Base-by-base conservation (phyloP, 1,140 invertebrate species). In the Planococcus citri region DNA sequence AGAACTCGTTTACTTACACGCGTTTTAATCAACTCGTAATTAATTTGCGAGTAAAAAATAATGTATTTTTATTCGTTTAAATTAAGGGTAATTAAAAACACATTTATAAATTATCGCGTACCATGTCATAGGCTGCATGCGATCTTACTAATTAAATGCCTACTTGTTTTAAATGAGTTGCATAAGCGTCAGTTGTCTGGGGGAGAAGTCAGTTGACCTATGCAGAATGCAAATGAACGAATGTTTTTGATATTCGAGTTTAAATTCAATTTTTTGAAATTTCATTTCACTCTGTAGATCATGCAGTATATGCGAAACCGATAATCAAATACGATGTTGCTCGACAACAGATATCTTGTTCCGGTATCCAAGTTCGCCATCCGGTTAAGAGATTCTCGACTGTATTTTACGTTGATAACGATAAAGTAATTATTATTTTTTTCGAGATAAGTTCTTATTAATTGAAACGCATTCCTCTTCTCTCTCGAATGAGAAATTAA, bases 391-490 rank as follows among this genome's bases (percentile, higher is more conserved):
- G 17, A 17, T 51, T 51, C n/a, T 51, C 41, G 2, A 51, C 41
- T 17, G n/a, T 51, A n/a, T 51, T 51, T 51, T 51, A 51, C 17
- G 10, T 17, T 17, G 41, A 51, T 51, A n/a, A 51, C 6, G 41
- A 51, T 51, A 51, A 51, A 20, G 41, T 51, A 51, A 51, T 51
- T 51, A 51, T 51, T n/a, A n/a, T n/a, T n/a, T n/a, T n/a, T 51
- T 17, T 4, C 41, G 17, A n/a, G 3, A 51, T 51, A 51, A 51
- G 10, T 51, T 51, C n/a, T n/a, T 51, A 51, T 51, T 51, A 14
- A 51, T n/a, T n/a, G n/a, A 51, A 51, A 9, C 3, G 41, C n/a
- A 51, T 51, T 3, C 6, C 33, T 51, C 17, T 51, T 33, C 12
- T 33, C 3, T 33, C 29, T 33, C 12, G 29, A 33, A 33, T n/a